Evolutionary conservation across 2,797 vertebrate species (phyloP).

Genomic region (Margarornis squamiger): DNA sequence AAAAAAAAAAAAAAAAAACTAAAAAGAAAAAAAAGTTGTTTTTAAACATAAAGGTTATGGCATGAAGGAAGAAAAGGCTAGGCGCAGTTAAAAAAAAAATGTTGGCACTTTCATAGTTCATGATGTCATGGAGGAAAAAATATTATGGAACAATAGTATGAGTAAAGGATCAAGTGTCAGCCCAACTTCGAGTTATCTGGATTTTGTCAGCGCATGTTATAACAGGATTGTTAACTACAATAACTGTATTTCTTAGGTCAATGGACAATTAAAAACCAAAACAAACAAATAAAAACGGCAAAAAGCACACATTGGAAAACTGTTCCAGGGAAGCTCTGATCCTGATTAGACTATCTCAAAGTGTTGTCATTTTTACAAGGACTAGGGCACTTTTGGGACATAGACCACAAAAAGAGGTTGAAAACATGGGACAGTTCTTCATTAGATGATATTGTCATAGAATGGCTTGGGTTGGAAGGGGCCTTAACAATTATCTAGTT

Average conservation of each 20-base stretch:
- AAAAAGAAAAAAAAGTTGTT: neutral
- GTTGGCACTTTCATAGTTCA: slow-evolving; percentile 55
- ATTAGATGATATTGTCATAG: accelerated
- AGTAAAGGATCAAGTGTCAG: slow-evolving; percentile 69
- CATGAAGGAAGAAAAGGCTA: slow-evolving; percentile 34
- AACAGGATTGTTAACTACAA: slow-evolving; percentile 50
- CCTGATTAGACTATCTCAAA: neutral
- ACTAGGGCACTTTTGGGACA: neutral
- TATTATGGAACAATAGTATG: slow-evolving; percentile 69
- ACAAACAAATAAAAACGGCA: neutral
- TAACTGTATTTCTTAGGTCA: slow-evolving; percentile 37
- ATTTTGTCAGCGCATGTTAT: slow-evolving; percentile 54
- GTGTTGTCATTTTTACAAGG: neutral
- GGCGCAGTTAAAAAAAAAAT: slow-evolving; percentile 1
- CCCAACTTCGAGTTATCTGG: slow-evolving; percentile 47
- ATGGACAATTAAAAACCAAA: neutral
- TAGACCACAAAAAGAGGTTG: neutral
- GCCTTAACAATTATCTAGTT: neutral
- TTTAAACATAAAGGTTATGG: slow-evolving; percentile 28
- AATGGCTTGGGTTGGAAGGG: neutral
- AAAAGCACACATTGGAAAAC: neutral
- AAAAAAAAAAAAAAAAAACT: neutral
- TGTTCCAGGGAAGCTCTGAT: neutral
- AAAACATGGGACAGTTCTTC: neutral
- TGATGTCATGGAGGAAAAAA: slow-evolving; percentile 71